Conservation (phyloP, 2,888 invertebrate genomes). For the Prosopocoilus inquinatus region DNA sequence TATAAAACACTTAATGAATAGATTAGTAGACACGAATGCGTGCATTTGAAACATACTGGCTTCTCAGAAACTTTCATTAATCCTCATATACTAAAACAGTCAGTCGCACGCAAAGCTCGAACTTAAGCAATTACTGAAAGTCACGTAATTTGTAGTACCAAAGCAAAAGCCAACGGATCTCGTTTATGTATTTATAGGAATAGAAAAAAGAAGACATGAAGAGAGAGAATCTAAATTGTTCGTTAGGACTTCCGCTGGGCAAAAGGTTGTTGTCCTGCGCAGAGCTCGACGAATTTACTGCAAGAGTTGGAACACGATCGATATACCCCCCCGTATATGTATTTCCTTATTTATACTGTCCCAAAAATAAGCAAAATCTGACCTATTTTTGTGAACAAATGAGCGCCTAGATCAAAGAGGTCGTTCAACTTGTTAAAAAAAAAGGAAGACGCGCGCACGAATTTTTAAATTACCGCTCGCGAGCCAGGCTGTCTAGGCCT, state of each 20-base stretch:
- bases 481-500: constrained; percentile 2
- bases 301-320: background rate
- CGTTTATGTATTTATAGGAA: too few species aligned
- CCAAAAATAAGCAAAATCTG: constrained; percentile 3
- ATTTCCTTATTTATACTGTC: background rate
- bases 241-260: constrained; percentile 1
- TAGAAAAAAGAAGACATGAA: background rate
- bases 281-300: background rate
- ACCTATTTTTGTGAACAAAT: constrained; percentile 1
- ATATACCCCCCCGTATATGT: background rate
- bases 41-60: too few species aligned
- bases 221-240: constrained; percentile 1
- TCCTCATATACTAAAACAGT: too few species aligned
- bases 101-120: too few species aligned
- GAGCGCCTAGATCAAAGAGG: background rate
- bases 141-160: too few species aligned
- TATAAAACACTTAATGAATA: too few species aligned
- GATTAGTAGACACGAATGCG: too few species aligned
- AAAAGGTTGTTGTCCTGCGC: constrained; percentile 4
- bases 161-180: too few species aligned
- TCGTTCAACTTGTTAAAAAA: constrained; percentile 9
- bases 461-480: constrained; percentile 6
- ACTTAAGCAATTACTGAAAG: too few species aligned
- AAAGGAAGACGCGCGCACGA: constrained; percentile 2
- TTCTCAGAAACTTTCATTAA: too few species aligned